Evolutionary conservation across 2,113 vertebrate genomes (phyloP).

Genomic region (Petromus typicus): DNA sequence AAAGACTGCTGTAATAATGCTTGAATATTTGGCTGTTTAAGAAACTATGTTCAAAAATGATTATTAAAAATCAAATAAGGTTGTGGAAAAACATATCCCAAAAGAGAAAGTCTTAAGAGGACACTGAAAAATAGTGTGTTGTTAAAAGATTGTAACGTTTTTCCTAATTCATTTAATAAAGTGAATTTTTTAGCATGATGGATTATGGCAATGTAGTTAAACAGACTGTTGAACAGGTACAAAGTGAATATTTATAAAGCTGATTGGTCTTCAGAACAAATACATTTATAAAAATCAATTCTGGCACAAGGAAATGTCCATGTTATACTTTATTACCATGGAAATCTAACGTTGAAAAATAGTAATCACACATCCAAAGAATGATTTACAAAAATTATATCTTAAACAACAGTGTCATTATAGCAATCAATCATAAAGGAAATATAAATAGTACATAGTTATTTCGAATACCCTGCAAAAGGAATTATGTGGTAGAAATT

Average conservation of each 20-base stretch:
- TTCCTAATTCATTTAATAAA: slow-evolving; percentile 71
- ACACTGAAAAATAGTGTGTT: background rate
- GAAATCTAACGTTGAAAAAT: slow-evolving; percentile 67
- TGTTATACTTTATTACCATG: slow-evolving; percentile 59
- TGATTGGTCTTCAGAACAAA: slow-evolving; percentile 69
- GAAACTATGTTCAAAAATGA: background rate
- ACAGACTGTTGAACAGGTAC: slow-evolving; percentile 66
- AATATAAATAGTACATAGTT: slow-evolving; percentile 68
- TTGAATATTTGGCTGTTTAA: slow-evolving; percentile 34
- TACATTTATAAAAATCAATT: slow-evolving; percentile 82
- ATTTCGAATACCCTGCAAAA: slow-evolving; percentile 72
- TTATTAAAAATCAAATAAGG: background rate
- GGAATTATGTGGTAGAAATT: slow-evolving; percentile 16
- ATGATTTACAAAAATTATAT: slow-evolving; percentile 47
- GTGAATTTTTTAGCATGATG: slow-evolving; percentile 66
- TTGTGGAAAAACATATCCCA: background rate
- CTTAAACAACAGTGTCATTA: slow-evolving; percentile 71
- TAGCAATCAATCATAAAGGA: slow-evolving; percentile 70
- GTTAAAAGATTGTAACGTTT: slow-evolving; percentile 41
- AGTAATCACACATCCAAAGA: slow-evolving; percentile 58
- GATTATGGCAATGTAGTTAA: slow-evolving; percentile 59
- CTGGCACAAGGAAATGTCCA: slow-evolving; percentile 51
- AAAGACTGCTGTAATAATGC: background rate
- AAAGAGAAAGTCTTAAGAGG: background rate
- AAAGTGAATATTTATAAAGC: slow-evolving; percentile 64